Base-by-base conservation (phyloP, 2,888 invertebrate genomes). In the Boloria selene region DNA sequence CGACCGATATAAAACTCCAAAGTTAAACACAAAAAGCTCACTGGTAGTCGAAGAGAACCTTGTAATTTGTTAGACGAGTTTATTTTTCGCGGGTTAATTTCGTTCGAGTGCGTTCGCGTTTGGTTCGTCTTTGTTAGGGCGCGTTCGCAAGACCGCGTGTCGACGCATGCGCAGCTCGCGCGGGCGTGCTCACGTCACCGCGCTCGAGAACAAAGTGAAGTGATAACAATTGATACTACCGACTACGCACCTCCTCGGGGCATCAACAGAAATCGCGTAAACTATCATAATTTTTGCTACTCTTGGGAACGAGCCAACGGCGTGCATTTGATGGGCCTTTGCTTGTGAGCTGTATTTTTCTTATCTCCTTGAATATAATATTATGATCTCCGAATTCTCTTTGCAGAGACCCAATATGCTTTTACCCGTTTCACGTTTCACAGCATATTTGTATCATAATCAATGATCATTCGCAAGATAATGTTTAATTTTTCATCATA, bases 171-270 rank as follows among this genome's bases (percentile, higher is more conserved):
- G 76, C 74, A 72, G 54, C 61, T 69, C 76, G 73, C 70, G 67
- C 54, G 84, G 83, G 80, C 81, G 79, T 77, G 77, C 71, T 79
- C 79, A 75, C 89, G 83, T 85, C 86, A 82, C 81, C 79, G 80
- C 81, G 72, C 79, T 77, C 80, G 79, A 83, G 84, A 81, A 84
- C 89, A 82, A 81, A 89, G 84, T 90, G 90, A 81, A 89, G 84
- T 90, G 90, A 90, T 90, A 90, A 89, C 86, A 81, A 84, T 81
- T 85, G 84, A 85, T 85, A 84, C 79, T 80, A 83, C 81, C 22
- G 22, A 84, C 79, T 80, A 83, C 81, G 77, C 74, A 72, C 76
- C 77, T 77, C 80, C 78, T 78, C 78, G 76, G 71, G 74, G 72
- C 77, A 77, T 77, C 77, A 77, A 77, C 75, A 76, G 76, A 77